Base-by-base conservation (phyloP, 2,113 vertebrate genomes). In the Mormoops blainvillei region DNA sequence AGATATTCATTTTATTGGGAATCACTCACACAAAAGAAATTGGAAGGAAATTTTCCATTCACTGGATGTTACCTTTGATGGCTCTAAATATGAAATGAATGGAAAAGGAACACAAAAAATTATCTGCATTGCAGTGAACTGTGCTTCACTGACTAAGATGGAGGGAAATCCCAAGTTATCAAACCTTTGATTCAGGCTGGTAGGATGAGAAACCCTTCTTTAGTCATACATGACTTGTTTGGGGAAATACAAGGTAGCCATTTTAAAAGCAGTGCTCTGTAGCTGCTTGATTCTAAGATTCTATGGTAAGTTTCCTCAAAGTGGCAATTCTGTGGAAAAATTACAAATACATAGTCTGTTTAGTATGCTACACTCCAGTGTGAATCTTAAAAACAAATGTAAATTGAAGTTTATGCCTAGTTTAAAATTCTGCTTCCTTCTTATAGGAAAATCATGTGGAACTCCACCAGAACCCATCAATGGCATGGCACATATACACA, bases 391-490 rank as follows among this genome's bases (percentile, higher is more conserved):
- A 77, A 88, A 48, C 61, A 74, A 58, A 22, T 5, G 4, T 6
- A 33, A 48, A 52, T 61, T 43, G 26, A 71, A 73, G 31, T 89
- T 8, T 58, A 71, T 6, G 58, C 28, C 31, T 68, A 41, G 8
- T 67, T 56, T 36, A 31, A 43, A 80, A 63, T 48, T 94, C 54
- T 87, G 61, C 41, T 92, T 76, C 56, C 80, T 81, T 81, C 58
- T 20, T 36, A 3, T 28, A 97, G 85, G 92, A 89, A 95, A 70
- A 89, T 38, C 84, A 70, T 92, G 92, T 89, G 52, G n/a, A 86
- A 73, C 19, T 48, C 94, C 92, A 76, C 15, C 78, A 54, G 84
- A 95, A 43, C 96, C 73, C 19, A 0, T 38, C 11, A 68, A 92
- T 76, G 89, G 92, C 13, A 4, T 54, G 31, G 58, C 63, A 22